These are phyloP conservation scores for Panthera tigris DNA, from an alignment of 2,113 vertebrate genomes.

Conservation along the genomic window DNA sequence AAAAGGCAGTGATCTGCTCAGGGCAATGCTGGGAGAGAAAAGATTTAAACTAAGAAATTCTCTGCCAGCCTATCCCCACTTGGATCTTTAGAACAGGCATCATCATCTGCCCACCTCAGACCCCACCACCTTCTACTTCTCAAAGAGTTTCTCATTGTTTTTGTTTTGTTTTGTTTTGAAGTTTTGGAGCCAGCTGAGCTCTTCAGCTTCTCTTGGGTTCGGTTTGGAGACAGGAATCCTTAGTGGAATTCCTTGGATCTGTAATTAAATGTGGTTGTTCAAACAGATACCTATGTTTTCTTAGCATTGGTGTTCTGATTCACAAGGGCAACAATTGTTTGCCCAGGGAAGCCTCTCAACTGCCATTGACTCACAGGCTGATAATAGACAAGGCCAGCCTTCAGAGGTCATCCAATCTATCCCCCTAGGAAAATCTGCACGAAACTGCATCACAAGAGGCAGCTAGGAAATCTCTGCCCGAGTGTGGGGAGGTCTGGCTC, in stretches of 20 bases:
- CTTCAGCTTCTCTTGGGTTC: neutral
- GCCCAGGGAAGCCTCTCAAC: neutral
- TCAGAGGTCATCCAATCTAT: neutral
- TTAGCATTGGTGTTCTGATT: neutral
- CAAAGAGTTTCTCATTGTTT: neutral
- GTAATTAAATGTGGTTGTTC: slow-evolving; percentile 9
- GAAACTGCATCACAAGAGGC: neutral
- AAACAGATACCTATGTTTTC: slow-evolving; percentile 20
- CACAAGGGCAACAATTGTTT: slow-evolving; percentile 20
- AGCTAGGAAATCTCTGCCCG: neutral
- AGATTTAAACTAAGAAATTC: neutral
- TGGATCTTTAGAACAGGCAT: neutral
- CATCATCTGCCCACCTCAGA: neutral
- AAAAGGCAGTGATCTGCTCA: neutral
- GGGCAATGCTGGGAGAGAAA: neutral
- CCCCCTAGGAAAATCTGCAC: neutral
- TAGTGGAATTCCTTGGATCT: neutral
- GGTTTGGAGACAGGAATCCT: neutral
- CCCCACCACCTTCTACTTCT: neutral
- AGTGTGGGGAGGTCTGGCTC: neutral
- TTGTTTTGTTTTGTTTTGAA: neutral
- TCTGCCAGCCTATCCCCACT: neutral
- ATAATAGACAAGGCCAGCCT: slow-evolving; percentile 33
- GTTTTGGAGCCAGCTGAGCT: neutral
- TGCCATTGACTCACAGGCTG: neutral